Evolutionary conservation across 2,113 vertebrate genomes (phyloP).

Genomic region (Rhinopithecus roxellana): DNA sequence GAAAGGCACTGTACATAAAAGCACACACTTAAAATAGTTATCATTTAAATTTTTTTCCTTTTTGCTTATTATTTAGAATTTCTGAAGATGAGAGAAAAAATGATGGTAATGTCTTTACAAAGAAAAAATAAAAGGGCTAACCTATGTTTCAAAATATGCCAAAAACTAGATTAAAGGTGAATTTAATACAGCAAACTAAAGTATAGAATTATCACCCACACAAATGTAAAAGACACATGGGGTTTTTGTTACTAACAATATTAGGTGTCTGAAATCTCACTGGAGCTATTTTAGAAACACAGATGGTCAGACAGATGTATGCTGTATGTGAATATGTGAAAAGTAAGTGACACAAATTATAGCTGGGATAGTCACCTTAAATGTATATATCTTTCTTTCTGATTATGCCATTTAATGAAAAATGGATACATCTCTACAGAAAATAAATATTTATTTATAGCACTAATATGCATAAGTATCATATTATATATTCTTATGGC

Average conservation of each 20-base stretch:
- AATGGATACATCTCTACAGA: constrained; percentile 4
- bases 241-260: constrained; percentile 58
- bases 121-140: neutral
- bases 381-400: constrained; percentile 32
- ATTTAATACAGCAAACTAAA: constrained; percentile 7
- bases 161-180: neutral
- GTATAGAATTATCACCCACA: neutral
- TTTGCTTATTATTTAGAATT: constrained; percentile 17
- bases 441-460: constrained; percentile 51
- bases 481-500: neutral
- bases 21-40: neutral
- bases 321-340: neutral
- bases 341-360: constrained; percentile 40
- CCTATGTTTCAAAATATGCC: neutral
- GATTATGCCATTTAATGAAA: constrained; percentile 53
- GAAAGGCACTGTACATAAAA: neutral
- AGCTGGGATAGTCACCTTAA: constrained; percentile 34
- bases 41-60: neutral
- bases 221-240: neutral
- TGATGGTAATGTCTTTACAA: neutral
- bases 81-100: neutral
- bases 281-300: constrained; percentile 56
- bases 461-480: neutral
- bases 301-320: constrained; percentile 63
- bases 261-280: constrained; percentile 56